phyloP scores from a whole-genome alignment of 2,888 invertebrate species.

The Busseola fusca region DNA sequence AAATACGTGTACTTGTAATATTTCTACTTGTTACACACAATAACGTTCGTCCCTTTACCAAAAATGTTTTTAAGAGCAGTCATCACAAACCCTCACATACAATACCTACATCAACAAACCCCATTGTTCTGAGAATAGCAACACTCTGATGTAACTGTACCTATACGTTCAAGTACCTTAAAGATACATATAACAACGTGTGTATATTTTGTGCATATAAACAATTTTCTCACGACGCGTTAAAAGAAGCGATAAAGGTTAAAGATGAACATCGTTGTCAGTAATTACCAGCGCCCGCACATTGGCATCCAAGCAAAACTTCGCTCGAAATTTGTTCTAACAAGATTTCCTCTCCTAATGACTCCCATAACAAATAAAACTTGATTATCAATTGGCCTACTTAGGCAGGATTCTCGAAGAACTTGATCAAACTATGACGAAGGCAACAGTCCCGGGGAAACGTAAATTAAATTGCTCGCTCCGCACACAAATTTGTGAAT shows the following conservation, averaged over 20 bases:
- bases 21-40: conserved; percentile 52
- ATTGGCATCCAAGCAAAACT: conserved; percentile 69
- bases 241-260: conserved; percentile 58
- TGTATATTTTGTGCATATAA: conserved; percentile 26
- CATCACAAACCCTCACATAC: conserved; percentile 37
- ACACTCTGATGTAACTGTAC: conserved; percentile 3
- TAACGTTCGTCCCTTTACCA: conserved; percentile 36
- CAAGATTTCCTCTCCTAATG: conserved; percentile 71
- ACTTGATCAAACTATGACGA: conserved; percentile 69
- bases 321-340: conserved; percentile 70
- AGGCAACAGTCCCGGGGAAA: conserved; percentile 63
- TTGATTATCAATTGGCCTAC: conserved; percentile 75
- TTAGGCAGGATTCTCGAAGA: conserved; percentile 65
- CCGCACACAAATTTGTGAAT: conserved; percentile 49
- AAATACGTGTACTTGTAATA: conserved; percentile 54
- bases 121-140: conserved; percentile 29
- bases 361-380: conserved; percentile 75
- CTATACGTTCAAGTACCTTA: conserved; percentile 13
- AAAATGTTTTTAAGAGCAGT: conserved; percentile 40
- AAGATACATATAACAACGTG: conserved; percentile 4
- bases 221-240: conserved; percentile 56
- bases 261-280: conserved; percentile 61
- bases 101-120: conserved; percentile 21
- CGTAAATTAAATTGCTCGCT: conserved; percentile 58
- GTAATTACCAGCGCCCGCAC: conserved; percentile 72